Percentiles rank a stretch among this genome's conserved stretches.
phyloP scores from a whole-genome alignment of 2,797 vertebrate genomes.

The Pipistrellus pipistrellus region DNA sequence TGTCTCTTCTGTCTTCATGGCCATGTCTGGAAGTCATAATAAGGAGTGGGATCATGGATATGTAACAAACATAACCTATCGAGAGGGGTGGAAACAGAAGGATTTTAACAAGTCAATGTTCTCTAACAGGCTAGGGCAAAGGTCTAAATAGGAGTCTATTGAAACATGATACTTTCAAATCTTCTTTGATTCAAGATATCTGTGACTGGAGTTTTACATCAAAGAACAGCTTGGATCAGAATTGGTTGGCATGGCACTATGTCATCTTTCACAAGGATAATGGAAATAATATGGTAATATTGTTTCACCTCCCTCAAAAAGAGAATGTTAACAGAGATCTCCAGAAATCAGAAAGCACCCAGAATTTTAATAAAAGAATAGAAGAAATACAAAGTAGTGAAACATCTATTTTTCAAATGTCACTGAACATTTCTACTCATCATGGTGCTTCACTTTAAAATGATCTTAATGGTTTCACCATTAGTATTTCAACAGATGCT shows the following conservation, averaged over 20 bases:
- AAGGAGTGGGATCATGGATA: neutral
- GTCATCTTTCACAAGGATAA: neutral
- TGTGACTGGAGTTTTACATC: neutral
- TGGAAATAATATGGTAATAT: neutral
- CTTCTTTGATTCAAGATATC: conserved; percentile 18
- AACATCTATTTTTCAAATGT: neutral
- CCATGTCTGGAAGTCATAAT: neutral
- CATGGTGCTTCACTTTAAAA: conserved; percentile 12
- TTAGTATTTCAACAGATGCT: neutral
- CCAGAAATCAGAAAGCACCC: conserved; percentile 1
- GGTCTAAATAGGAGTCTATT: neutral
- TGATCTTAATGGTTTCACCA: neutral
- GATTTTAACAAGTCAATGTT: neutral
- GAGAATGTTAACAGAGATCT: conserved; percentile 1
- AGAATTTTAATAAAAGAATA: conserved; percentile 24
- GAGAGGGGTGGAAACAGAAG: neutral
- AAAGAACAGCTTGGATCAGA: conserved; percentile 46
- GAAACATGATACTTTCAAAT: neutral
- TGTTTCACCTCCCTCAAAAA: neutral
- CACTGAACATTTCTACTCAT: neutral
- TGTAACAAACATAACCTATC: neutral
- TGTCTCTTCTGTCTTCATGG: too few species aligned
- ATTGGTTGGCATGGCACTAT: neutral
- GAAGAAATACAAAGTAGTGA: conserved; percentile 2
- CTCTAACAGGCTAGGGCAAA: neutral